Conservation (phyloP, 1,140 invertebrate species). For the Drosophila tristis region DNA sequence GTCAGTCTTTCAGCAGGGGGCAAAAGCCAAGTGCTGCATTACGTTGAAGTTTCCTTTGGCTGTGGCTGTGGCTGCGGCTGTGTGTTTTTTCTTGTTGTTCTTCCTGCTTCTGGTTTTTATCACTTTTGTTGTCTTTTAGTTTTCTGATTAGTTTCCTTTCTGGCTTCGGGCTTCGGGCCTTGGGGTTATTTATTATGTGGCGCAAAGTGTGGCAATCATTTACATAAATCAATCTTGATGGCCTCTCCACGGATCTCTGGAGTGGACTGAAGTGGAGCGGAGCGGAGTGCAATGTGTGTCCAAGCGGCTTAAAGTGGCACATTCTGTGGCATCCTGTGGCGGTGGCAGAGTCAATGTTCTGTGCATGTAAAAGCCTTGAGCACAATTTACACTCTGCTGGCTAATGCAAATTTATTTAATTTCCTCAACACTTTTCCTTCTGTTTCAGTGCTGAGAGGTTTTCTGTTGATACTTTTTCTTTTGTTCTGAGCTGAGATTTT, state of each 20-base stretch:
- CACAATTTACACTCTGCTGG: constrained; percentile 2
- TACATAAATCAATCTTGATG: constrained; percentile 78
- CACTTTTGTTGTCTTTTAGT: constrained; percentile 65
- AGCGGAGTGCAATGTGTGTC: neutral
- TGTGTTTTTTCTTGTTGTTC: constrained; percentile 5
- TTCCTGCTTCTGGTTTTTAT: constrained; percentile 52
- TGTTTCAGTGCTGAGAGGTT: neutral
- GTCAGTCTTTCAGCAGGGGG: constrained; percentile 3
- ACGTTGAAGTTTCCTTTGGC: constrained; percentile 50
- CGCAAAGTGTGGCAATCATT: constrained; percentile 80
- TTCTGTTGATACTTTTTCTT: neutral
- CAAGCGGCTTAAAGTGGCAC: constrained; percentile 35
- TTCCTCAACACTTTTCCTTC: neutral
- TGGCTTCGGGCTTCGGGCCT: constrained; percentile 21
- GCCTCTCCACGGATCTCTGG: constrained; percentile 25
- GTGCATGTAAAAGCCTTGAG: too few species aligned
- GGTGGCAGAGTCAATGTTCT: too few species aligned
- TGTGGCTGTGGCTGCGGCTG: constrained; percentile 7
- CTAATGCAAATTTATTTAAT: constrained; percentile 14
- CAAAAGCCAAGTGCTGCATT: constrained; percentile 59
- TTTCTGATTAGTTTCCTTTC: constrained; percentile 60
- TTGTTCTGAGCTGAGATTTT: constrained; percentile 3
- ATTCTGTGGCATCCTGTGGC: constrained; percentile 14
- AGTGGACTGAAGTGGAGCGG: neutral
- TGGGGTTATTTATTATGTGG: constrained; percentile 74